phyloP scores from a whole-genome alignment of 2,113 vertebrate species.

The Callospermophilus lateralis region DNA sequence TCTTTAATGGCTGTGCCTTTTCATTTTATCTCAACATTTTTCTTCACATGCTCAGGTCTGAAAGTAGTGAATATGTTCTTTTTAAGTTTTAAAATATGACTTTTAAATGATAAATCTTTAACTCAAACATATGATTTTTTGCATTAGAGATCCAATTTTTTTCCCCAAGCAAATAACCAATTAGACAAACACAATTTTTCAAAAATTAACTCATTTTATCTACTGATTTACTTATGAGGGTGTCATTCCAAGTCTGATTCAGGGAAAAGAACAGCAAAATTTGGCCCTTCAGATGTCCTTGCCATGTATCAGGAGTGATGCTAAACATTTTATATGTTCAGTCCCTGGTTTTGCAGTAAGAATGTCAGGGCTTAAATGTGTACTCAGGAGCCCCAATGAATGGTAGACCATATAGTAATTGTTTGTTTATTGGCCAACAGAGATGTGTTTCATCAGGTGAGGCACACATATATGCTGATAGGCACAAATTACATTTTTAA shows the following conservation, averaged over 20 bases:
- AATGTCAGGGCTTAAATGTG: not conserved
- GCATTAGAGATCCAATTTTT: not conserved
- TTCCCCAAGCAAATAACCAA: slow-evolving; percentile 31
- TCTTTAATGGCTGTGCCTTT: not conserved
- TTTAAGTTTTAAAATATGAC: slow-evolving; percentile 43
- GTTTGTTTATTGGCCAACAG: not conserved
- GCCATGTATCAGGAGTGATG: not conserved
- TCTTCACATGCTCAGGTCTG: not conserved
- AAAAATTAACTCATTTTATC: not conserved
- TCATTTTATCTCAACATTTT: slow-evolving; percentile 8
- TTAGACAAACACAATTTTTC: slow-evolving; percentile 35
- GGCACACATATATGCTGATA: not conserved
- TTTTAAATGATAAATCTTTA: not conserved
- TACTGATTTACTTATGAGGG: not conserved
- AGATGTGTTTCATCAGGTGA: not conserved
- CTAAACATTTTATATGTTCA: not conserved
- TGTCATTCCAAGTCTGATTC: slow-evolving; percentile 1
- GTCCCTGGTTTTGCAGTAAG: not conserved
- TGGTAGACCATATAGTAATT: not conserved
- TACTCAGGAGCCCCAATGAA: not conserved
- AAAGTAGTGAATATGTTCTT: slow-evolving; percentile 10
- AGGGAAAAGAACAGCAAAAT: slow-evolving; percentile 18
- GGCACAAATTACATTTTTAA: slow-evolving; percentile 43
- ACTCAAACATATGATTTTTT: slow-evolving; percentile 8
- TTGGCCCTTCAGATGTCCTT: not conserved